Percentiles rank a stretch among this genome's conserved stretches.
Evolutionary conservation across 1,140 invertebrate genomes (phyloP).

Genomic region (Scaptodrosophila lebanonensis): DNA sequence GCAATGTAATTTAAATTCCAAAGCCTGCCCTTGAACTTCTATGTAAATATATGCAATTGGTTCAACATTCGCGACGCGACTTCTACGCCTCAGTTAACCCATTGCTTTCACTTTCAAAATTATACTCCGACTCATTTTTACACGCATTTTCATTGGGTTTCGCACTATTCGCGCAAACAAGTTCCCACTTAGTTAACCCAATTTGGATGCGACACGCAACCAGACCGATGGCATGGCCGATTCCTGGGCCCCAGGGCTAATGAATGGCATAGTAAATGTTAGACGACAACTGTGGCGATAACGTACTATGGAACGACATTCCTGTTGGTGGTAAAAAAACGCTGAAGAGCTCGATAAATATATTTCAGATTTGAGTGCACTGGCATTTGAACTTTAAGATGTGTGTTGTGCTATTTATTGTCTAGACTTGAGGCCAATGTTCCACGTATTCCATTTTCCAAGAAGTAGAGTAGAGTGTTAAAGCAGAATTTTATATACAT

Average conservation of each 20-base stretch:
- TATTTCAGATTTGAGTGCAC: no score
- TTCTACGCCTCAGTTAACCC: background rate
- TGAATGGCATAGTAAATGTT: slow-evolving; percentile 63
- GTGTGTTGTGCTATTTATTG: no score
- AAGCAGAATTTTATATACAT: no score
- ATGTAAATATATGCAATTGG: slow-evolving; percentile 20
- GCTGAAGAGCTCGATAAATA: no score
- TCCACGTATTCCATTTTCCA: no score
- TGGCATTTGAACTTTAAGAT: no score
- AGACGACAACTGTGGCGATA: no score
- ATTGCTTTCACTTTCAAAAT: background rate
- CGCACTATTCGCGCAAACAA: slow-evolving; percentile 43
- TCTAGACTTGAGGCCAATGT: no score
- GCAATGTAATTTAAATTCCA: slow-evolving; percentile 17
- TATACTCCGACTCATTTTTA: slow-evolving; percentile 29
- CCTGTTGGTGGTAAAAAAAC: no score
- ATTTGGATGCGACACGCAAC: slow-evolving; percentile 57
- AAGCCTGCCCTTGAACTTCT: slow-evolving; percentile 59
- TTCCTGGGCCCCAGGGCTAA: slow-evolving; percentile 5
- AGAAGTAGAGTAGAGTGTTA: no score
- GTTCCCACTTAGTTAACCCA: slow-evolving; percentile 69
- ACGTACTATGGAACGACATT: no score
- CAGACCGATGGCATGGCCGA: background rate
- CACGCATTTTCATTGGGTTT: slow-evolving; percentile 58
- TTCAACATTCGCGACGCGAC: slow-evolving; percentile 10